Conservation (phyloP, 2,797 vertebrate species). For the Tragopan temminckii region DNA sequence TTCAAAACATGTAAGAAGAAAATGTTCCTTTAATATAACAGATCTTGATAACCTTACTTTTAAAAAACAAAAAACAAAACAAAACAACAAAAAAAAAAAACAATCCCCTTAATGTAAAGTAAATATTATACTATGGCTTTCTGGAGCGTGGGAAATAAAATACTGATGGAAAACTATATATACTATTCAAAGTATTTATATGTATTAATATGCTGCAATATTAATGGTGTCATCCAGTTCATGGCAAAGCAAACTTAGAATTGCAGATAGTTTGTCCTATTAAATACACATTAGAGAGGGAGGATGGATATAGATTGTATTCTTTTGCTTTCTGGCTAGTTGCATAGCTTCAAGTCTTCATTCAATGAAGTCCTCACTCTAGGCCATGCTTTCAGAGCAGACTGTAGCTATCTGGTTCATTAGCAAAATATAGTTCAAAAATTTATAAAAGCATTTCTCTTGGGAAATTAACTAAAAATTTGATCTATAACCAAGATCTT, state of each 20-base stretch:
- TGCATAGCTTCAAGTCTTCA: background rate
- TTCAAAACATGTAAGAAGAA: slow-evolving; percentile 12
- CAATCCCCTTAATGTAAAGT: background rate
- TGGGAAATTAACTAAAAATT: background rate
- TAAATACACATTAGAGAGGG: background rate
- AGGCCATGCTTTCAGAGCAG: background rate
- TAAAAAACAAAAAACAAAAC: background rate
- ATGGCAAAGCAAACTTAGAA: background rate
- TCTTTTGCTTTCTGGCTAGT: background rate
- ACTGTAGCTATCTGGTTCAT: background rate
- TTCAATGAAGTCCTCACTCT: background rate
- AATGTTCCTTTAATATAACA: background rate
- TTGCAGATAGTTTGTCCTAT: background rate
- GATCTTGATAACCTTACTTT: slow-evolving; percentile 39
- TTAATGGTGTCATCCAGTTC: background rate
- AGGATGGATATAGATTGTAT: background rate
- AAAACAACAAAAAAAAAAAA: background rate
- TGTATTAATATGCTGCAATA: slow-evolving; percentile 6
- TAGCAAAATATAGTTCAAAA: background rate
- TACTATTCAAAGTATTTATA: background rate
- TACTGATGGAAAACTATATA: background rate
- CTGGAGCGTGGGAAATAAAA: background rate
- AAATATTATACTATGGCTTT: background rate
- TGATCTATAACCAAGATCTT: background rate
- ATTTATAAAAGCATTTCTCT: background rate